A percentile compares a stretch with the other conserved stretches of the same genome.
Evolutionary conservation across 1,140 invertebrate genomes (phyloP).

Genomic region (Drosophila equinoxialis): DNA sequence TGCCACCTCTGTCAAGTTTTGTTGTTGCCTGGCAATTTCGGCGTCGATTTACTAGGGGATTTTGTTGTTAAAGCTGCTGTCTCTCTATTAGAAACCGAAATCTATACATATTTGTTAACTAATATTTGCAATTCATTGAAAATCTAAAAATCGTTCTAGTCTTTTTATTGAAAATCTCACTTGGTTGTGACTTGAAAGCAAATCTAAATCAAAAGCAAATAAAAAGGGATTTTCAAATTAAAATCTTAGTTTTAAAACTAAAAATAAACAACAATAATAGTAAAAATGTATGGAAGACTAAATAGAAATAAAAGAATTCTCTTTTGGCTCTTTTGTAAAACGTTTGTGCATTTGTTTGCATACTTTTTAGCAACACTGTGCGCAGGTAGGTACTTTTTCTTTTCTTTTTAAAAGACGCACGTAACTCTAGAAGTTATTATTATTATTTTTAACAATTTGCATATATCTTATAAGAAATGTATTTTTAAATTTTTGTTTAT

Average conservation of each 20-base stretch:
- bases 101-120: no score
- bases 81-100: constrained; percentile 19
- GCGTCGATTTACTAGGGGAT: constrained; percentile 31
- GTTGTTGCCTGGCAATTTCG: background rate
- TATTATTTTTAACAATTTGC: constrained; percentile 74
- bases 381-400: constrained; percentile 31
- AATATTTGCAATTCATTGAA: no score
- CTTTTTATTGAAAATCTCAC: no score
- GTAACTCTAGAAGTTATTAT: constrained; percentile 40
- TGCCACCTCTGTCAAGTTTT: constrained; percentile 49
- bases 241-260: no score
- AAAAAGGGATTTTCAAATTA: background rate
- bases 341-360: constrained; percentile 35
- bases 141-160: background rate
- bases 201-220: background rate
- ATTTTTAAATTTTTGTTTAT: constrained; percentile 71
- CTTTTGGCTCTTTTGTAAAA: background rate
- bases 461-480: constrained; percentile 36
- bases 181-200: no score
- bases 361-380: constrained; percentile 48
- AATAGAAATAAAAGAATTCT: constrained; percentile 7
- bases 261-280: no score
- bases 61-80: constrained; percentile 46
- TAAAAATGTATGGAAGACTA: no score
- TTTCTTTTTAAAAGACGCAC: constrained; percentile 32